These are phyloP conservation scores for Iguana delicatissima DNA, from an alignment of 2,797 vertebrate genomes.

Conservation along the genomic window DNA sequence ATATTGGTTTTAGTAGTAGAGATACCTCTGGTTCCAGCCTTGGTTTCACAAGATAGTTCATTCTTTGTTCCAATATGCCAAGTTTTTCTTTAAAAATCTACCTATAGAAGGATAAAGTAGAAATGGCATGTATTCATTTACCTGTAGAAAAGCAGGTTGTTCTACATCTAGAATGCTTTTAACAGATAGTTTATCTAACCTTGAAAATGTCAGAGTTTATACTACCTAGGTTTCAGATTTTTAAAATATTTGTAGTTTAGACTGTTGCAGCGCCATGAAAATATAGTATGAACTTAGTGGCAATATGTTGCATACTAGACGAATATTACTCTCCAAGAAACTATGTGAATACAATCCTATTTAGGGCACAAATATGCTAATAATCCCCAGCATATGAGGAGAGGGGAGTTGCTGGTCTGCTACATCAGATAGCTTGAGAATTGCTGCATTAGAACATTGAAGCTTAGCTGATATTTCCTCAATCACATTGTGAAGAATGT, in stretches of 20 bases:
- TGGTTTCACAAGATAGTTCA: background rate
- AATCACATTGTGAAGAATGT: no score
- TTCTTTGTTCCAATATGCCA: background rate
- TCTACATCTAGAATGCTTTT: background rate
- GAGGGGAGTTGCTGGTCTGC: no score
- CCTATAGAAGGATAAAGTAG: background rate
- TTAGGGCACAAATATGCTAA: no score
- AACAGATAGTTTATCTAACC: background rate
- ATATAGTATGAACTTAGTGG: background rate
- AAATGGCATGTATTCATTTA: background rate
- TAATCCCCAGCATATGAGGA: no score
- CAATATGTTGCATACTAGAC: background rate
- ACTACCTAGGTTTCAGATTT: background rate
- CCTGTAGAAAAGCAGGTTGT: background rate
- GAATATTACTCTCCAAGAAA: no score
- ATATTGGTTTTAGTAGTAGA: background rate
- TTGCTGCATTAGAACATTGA: background rate
- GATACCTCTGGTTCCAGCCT: background rate
- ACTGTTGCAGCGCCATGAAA: background rate
- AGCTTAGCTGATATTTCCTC: background rate
- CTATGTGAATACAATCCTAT: no score
- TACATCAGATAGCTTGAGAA: no score
- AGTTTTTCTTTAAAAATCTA: background rate
- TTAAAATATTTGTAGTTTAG: background rate
- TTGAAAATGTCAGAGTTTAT: background rate